These are phyloP conservation scores for Cryptops parisi DNA, from an alignment of 2,888 invertebrate species.

Conservation along the genomic window DNA sequence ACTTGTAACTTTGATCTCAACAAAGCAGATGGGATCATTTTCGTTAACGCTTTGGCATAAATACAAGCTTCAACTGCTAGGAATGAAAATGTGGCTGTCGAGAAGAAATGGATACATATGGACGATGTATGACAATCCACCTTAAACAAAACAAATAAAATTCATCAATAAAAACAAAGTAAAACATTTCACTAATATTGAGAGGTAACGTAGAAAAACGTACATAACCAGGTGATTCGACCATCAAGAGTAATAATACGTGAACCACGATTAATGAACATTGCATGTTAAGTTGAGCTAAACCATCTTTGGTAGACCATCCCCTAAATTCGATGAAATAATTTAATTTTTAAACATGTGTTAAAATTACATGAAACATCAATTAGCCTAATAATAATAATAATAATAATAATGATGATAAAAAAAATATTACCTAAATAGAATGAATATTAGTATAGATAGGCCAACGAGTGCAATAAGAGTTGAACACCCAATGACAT, in stretches of 20 bases:
- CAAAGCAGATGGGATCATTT: not conserved
- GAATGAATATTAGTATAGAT: not conserved
- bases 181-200: not conserved
- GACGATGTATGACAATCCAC: not conserved
- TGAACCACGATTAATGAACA: not conserved
- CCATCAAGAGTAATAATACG: not conserved
- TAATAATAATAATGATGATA: not conserved
- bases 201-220: not conserved
- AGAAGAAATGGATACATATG: constrained; percentile 7
- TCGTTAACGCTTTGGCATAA: constrained; percentile 4
- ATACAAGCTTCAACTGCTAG: not conserved
- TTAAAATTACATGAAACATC: not conserved
- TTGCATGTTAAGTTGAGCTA: not conserved
- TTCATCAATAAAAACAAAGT: not conserved
- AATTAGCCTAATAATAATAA: not conserved
- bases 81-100: not conserved
- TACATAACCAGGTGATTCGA: not conserved
- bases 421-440: not conserved
- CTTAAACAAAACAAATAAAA: not conserved
- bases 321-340: not conserved
- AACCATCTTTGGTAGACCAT: not conserved
- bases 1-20: not conserved
- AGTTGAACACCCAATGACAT: constrained; percentile 6
- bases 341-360: not conserved
- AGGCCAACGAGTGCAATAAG: not conserved